Conservation (phyloP, 2,888 invertebrate genomes). For the Dusona sp. region DNA sequence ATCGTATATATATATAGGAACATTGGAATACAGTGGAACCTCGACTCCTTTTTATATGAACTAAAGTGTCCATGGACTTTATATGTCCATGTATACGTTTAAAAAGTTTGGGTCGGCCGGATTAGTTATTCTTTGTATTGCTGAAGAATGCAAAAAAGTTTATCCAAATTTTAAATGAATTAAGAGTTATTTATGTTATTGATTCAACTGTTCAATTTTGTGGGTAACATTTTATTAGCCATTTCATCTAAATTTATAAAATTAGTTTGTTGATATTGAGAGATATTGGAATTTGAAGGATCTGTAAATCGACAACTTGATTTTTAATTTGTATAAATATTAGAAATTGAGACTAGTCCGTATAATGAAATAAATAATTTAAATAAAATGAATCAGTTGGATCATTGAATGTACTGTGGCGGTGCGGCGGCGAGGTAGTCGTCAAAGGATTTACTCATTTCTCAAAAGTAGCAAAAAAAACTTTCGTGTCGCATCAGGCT, state of each 20-base stretch:
- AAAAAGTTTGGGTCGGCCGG: not conserved
- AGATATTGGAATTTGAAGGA: no score
- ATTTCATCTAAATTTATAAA: not conserved
- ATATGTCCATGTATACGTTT: not conserved
- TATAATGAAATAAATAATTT: not conserved
- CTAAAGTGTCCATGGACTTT: not conserved
- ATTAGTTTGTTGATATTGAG: no score
- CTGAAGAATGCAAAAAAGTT: no score
- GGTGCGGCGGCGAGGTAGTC: not conserved
- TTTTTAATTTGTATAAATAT: no score
- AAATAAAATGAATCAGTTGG: not conserved
- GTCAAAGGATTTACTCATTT: not conserved
- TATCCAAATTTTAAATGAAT: no score
- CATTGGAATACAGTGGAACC: not conserved
- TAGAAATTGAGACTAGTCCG: not conserved
- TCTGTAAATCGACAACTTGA: not conserved
- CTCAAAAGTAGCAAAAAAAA: slow-evolving; percentile 5
- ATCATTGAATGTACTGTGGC: not conserved
- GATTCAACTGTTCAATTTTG: not conserved
- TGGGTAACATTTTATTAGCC: not conserved
- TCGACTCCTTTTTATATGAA: not conserved
- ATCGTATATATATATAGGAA: slow-evolving; percentile 1
- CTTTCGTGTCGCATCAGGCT: not conserved
- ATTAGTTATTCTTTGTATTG: not conserved
- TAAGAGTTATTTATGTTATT: not conserved